Evolutionary conservation across 2,797 vertebrate genomes (phyloP), one percentile per base, ranked within the genome.

Genomic region (Carapus acus): DNA sequence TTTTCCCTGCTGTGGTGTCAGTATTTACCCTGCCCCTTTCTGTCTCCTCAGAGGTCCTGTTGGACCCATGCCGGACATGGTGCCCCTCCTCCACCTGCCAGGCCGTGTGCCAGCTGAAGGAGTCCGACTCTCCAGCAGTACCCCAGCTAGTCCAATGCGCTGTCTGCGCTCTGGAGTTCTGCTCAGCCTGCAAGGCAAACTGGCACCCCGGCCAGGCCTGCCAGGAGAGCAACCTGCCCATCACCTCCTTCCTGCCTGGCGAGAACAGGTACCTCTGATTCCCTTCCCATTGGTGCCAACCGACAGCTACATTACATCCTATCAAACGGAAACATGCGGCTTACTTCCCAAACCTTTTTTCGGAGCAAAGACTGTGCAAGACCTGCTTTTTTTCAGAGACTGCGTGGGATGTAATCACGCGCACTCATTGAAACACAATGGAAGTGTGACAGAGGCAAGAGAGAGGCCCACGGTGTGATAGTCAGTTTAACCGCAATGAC

Each of bases 31-130:
- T 33, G 8, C 29, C 58, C 21, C 0, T 62, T 49, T 9, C 33
- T 61, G 51, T 64, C 38, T 24, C 8, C 2, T 49, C 42, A 98
- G 95, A 99, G 89, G 93, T 99, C 62, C 91, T 97, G 71, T 78
- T 99, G 85, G 95, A 98, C 83, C 96, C 96, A 0, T 96, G 94
- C 78, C 91, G 94, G 81, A 98, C 94, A 0, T 99, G 96, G 96
- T 99, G 95, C 86, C 95, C 96, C 0, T 94, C 91, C 2, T 94
- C 95, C 7, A 87, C 91, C 59, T 98, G 96, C 84, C 96, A 98
- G 78, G 94, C 96, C 0, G 96, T 97, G 74, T 98, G 96, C 82
- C 95, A 96, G 55, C 84, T 99, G 13, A 92, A 92, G 64, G 94
- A 97, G 62, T 56, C 82, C 4, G 94, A 93, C 37, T 86, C 89